A percentile compares a stretch with the other conserved stretches of the same genome.
phyloP scores from a whole-genome alignment of 2,797 vertebrate genomes.

The Coreius guichenoti region DNA sequence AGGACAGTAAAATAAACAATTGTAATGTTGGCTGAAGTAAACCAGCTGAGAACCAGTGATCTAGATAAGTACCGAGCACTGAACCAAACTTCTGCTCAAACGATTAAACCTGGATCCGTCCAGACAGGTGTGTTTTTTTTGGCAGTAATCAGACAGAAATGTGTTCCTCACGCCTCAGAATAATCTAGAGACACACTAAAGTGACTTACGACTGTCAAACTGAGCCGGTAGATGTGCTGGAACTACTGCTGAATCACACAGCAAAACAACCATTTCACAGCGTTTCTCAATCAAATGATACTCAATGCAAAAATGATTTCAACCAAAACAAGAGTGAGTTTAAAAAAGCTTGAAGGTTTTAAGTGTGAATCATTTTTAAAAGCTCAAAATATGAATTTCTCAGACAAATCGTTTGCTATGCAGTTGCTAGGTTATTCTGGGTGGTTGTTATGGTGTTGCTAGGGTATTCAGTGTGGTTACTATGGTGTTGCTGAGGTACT shows the following conservation, averaged over 20 bases:
- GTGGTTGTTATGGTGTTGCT: neutral
- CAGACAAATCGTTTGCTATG: neutral
- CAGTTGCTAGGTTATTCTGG: neutral
- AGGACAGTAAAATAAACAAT: neutral
- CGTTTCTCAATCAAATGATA: neutral
- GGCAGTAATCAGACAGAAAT: conserved; percentile 31
- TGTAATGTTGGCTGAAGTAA: neutral
- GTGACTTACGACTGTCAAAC: neutral
- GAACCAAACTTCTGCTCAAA: conserved; percentile 31
- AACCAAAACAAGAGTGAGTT: neutral
- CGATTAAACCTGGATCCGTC: conserved; percentile 23
- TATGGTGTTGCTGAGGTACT: neutral
- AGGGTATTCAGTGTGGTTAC: neutral
- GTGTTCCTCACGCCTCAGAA: neutral
- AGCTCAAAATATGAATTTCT: no score
- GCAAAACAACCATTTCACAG: neutral
- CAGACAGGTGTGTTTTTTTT: conserved; percentile 33
- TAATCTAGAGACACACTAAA: neutral
- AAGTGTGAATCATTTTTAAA: neutral
- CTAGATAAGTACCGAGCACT: neutral
- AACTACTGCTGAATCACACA: neutral
- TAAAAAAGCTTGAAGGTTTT: no score
- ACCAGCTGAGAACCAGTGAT: neutral
- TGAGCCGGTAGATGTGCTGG: conserved; percentile 1
- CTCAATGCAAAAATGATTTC: neutral